phyloP scores from a whole-genome alignment of 2,797 vertebrate genomes.

The Eremophila alpestris region DNA sequence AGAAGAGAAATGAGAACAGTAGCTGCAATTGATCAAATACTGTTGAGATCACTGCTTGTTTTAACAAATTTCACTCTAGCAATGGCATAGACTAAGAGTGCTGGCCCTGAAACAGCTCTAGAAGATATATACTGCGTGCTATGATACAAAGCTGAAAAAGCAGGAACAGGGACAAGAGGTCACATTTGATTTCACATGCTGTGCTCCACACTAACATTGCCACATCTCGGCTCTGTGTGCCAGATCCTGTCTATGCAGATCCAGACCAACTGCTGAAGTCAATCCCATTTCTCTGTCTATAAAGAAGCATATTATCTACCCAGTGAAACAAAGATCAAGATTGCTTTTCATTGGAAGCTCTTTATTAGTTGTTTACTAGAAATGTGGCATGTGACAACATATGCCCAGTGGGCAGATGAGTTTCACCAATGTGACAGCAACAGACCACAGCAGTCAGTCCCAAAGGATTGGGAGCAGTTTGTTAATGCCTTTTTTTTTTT shows the following conservation, averaged over 20 bases:
- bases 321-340: not conserved
- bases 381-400: not conserved
- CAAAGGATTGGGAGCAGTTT: not conserved
- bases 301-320: not conserved
- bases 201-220: not conserved
- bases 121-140: not conserved
- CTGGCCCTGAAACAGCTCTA: not conserved
- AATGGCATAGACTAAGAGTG: not conserved
- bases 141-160: not conserved
- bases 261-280: not conserved
- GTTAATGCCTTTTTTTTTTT: not conserved
- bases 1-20: not conserved
- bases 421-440: not conserved
- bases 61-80: not conserved
- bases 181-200: not conserved
- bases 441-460: not conserved
- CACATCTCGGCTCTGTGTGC: not conserved
- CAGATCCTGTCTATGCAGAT: not conserved
- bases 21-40: not conserved
- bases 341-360: not conserved
- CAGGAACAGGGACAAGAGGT: not conserved
- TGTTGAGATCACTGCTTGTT: not conserved
- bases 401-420: not conserved
- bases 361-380: not conserved
- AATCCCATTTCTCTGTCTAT: not conserved